Conservation (phyloP, 2,797 vertebrate species). For the Pseudochaenichthys georgianus region DNA sequence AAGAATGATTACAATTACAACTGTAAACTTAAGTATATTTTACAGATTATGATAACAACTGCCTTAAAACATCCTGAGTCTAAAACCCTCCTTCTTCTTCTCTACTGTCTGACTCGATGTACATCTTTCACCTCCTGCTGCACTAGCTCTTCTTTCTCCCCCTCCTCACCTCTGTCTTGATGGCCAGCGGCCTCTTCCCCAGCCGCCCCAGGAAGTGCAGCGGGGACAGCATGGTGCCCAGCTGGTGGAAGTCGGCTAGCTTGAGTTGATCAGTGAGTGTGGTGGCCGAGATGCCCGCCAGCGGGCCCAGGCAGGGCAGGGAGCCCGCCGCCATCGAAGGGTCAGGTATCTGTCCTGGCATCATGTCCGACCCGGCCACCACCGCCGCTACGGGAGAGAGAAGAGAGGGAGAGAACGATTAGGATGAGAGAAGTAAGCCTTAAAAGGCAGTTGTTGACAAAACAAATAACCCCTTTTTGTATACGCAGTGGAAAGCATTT, state of each 20-base stretch:
- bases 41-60: too few relatives aligned
- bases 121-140: conserved; percentile 5
- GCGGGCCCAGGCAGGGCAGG: conserved; percentile 89
- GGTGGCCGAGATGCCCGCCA: conserved; percentile 91
- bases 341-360: conserved; percentile 98
- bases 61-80: too few relatives aligned
- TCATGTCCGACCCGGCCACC: conserved; percentile 90
- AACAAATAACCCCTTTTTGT: background rate
- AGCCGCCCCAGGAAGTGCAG: conserved; percentile 93
- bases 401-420: conserved; percentile 27
- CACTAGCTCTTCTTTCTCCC: conserved; percentile 28
- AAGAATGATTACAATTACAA: too few relatives aligned
- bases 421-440: background rate
- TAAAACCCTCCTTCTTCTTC: background rate
- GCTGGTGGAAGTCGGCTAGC: conserved; percentile 91
- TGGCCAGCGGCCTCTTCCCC: conserved; percentile 90
- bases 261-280: conserved; percentile 93
- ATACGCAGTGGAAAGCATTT: background rate
- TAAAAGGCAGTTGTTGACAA: conserved; percentile 1
- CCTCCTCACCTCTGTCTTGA: conserved; percentile 92
- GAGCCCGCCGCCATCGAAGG: conserved; percentile 92
- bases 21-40: too few relatives aligned
- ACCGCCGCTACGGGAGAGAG: conserved; percentile 60
- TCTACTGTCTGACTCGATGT: background rate
- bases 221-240: conserved; percentile 91